Evolutionary conservation across 92 coral and sea anemone genomes (phyloP).

Genomic region (Nematostella vectensis): DNA sequence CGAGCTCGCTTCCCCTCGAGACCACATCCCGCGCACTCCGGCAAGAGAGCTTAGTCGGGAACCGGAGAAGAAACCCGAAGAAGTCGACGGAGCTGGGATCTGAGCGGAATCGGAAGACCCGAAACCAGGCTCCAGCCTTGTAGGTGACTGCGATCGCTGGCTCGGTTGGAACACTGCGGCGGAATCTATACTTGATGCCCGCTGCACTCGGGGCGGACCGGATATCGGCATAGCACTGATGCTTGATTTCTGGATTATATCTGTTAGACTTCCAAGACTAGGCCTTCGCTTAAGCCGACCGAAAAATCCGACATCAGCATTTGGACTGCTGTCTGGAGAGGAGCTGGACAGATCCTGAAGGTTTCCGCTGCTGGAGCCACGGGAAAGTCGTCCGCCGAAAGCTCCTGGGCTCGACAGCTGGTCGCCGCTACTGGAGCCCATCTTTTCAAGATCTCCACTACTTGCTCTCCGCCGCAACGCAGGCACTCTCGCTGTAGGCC

Average conservation of each 20-base stretch:
- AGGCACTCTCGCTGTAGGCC: conserved; percentile 39
- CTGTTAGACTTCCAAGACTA: conserved; percentile 81
- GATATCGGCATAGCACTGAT: conserved; percentile 42
- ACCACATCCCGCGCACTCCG: conserved; percentile 79
- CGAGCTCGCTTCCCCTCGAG: conserved; percentile 43
- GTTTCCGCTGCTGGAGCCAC: conserved; percentile 86
- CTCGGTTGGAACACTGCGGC: conserved; percentile 56
- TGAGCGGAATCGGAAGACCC: conserved; percentile 4
- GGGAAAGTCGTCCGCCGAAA: conserved; percentile 32
- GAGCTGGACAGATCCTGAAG: conserved; percentile 52
- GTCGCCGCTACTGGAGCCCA: conserved; percentile 30
- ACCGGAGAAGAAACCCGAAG: conserved; percentile 45
- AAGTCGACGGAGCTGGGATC: conserved; percentile 20
- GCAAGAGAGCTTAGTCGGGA: conserved; percentile 65
- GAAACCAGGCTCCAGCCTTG: conserved; percentile 60
- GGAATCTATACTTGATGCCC: conserved; percentile 76
- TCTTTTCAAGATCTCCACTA: conserved; percentile 73
- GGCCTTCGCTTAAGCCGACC: conserved; percentile 66
- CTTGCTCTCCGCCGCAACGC: conserved; percentile 85
- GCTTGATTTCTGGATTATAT: conserved; percentile 54
- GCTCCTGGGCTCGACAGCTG: background rate
- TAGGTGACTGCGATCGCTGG: conserved; percentile 84
- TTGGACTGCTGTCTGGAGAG: conserved; percentile 5
- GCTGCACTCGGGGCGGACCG: conserved; percentile 34
- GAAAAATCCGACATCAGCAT: conserved; percentile 56